Conservation (phyloP, 2,113 vertebrate species). For the Enhydra lutris region DNA sequence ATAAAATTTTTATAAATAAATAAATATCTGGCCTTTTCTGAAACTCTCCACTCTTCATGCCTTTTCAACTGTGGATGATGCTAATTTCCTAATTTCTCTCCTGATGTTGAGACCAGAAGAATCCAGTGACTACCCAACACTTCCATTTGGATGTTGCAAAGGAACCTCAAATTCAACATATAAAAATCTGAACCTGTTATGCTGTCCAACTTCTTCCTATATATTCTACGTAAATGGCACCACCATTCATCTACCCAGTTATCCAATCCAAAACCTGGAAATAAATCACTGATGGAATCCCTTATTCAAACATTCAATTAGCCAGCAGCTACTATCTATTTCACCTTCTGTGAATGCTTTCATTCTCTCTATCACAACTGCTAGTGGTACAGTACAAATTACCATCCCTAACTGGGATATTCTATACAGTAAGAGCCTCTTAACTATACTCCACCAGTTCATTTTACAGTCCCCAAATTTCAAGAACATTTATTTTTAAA, state of each 20-base stretch:
- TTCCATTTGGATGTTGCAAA: background rate
- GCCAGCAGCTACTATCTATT: background rate
- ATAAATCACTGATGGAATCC: background rate
- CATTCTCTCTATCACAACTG: background rate
- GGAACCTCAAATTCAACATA: conserved; percentile 11
- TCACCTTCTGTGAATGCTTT: background rate
- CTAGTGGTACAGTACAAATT: background rate
- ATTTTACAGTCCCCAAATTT: background rate
- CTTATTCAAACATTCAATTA: conserved; percentile 11
- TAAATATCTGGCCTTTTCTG: background rate
- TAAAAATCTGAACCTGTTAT: background rate
- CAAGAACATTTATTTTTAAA: conserved; percentile 8
- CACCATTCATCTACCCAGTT: background rate
- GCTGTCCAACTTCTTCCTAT: background rate
- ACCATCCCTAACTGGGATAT: background rate
- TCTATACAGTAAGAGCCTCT: background rate
- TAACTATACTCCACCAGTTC: background rate
- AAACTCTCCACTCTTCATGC: background rate
- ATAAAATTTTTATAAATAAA: background rate
- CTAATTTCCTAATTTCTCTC: background rate
- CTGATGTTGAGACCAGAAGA: background rate
- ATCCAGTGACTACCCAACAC: background rate
- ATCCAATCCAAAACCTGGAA: background rate
- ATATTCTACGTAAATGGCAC: background rate
- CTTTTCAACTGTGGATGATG: conserved; percentile 2